Base-by-base conservation (phyloP, 2,797 vertebrate species). In the Xenentodon cancila region DNA sequence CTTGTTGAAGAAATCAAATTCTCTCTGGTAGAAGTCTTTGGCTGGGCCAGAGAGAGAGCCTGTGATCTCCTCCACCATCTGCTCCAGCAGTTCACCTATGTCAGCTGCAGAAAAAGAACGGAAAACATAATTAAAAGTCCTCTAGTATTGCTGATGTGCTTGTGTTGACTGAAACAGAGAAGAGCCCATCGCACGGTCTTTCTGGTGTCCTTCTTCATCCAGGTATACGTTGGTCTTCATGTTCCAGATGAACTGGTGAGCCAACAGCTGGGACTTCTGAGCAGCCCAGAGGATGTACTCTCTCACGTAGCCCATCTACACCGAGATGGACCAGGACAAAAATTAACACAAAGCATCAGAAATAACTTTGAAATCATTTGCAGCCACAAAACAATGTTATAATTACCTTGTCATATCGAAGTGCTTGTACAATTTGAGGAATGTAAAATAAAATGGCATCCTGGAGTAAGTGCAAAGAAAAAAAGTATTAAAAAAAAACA, bases 231-330 rank as follows among this genome's bases (percentile, higher is more conserved):
- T 99, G 7, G 97, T 99, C 86, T 98, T 98, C 97, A 99, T 99
- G 90, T 99, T 98, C 97, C 97, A 98, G 84, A 99, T 97, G 80
- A 99, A 98, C 42, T 98, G 97, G 79, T 99, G 97, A 50, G 97
- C 97, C 84, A 99, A 87, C 3, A 98, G 95, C 89, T 98, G 97
- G 55, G 97, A 99, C 84, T 95, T 97, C 82, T 97, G 91, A 46
- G 97, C 97, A 0, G 97, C 97, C 95, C 97, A 97, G 48, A 98
- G 86, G 84, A 99, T 98, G 81, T 99, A 99, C 82, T 98, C 96
- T 58, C 97, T 93, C 57, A 99, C 96, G 0, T 99, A 99, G 64
- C 97, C 97, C 97, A 99, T 99, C 97, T 98, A 78, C 9, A 65
- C 1, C 9, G 8, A 6, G 32, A 32, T 32, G 32, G 32, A 32